phyloP scores from a whole-genome alignment of 2,113 vertebrate species.

The Phaetusa simplex region DNA sequence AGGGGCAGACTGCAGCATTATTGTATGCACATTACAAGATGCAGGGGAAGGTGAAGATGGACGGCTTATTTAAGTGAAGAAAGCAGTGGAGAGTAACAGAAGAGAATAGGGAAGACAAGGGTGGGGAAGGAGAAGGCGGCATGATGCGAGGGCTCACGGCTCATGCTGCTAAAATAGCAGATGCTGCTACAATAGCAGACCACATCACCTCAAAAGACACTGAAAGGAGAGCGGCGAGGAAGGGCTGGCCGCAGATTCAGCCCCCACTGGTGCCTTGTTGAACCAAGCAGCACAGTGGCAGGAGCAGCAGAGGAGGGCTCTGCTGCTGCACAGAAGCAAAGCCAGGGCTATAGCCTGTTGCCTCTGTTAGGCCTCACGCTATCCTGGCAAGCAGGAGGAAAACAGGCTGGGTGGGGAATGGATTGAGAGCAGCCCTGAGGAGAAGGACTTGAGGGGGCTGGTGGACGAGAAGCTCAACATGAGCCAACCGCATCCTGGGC shows the following conservation, averaged over 20 bases:
- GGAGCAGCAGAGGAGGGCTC: not conserved
- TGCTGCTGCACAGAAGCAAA: not conserved
- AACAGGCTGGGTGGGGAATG: not conserved
- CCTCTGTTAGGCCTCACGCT: not conserved
- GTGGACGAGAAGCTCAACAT: not conserved
- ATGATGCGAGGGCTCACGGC: not conserved
- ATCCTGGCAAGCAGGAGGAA: not conserved
- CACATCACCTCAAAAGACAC: not conserved
- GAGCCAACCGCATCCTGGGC: not conserved
- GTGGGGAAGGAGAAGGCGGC: not conserved
- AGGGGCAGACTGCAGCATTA: no score
- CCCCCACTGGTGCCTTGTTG: not conserved
- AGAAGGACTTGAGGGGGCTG: not conserved
- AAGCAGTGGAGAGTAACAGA: not conserved
- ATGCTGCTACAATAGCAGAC: not conserved
- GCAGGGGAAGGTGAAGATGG: not conserved
- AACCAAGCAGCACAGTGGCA: not conserved
- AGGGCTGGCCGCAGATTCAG: not conserved
- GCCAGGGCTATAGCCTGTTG: not conserved
- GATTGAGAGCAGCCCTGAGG: not conserved
- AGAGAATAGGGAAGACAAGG: not conserved
- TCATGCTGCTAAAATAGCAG: not conserved
- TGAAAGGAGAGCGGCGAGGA: not conserved
- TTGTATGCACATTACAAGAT: rapidly evolving
- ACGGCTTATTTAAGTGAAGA: not conserved